Conservation (phyloP, 1,140 invertebrate genomes). For the Drosophila obscura region DNA sequence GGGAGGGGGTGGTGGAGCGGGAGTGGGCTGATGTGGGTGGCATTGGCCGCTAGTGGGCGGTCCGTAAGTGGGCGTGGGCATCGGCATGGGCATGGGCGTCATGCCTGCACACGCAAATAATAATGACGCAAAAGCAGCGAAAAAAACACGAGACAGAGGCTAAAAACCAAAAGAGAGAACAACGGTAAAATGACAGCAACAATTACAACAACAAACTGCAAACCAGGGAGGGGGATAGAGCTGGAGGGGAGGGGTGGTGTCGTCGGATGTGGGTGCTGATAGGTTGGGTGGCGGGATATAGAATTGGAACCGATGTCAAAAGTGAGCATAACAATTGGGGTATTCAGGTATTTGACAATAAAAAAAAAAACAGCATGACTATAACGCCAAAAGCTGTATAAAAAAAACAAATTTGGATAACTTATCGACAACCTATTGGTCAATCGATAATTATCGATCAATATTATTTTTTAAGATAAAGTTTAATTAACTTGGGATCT, state of each 20-base stretch:
- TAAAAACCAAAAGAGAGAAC: constrained; percentile 30
- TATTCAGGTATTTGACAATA: background rate
- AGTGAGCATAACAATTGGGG: background rate
- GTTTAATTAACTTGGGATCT: no score
- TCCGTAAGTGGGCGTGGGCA: constrained; percentile 46
- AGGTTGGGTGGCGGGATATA: background rate
- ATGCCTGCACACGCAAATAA: constrained; percentile 63
- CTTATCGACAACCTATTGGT: no score
- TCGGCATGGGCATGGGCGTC: constrained; percentile 7
- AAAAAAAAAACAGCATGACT: no score
- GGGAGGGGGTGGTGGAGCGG: constrained; percentile 1
- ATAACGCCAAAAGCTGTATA: no score
- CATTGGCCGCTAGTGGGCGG: constrained; percentile 29
- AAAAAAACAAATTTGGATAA: no score
- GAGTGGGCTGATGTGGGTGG: background rate
- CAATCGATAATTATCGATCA: no score
- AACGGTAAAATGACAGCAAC: constrained; percentile 7
- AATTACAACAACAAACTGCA: constrained; percentile 23
- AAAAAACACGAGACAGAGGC: constrained; percentile 50
- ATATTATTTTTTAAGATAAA: no score
- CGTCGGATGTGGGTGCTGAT: background rate
- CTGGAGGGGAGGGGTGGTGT: background rate
- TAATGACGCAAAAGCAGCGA: constrained; percentile 58
- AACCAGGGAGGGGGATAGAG: background rate
- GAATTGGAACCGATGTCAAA: constrained; percentile 7